Conservation (phyloP, 2,888 invertebrate species). For the Amitus sp. region DNA sequence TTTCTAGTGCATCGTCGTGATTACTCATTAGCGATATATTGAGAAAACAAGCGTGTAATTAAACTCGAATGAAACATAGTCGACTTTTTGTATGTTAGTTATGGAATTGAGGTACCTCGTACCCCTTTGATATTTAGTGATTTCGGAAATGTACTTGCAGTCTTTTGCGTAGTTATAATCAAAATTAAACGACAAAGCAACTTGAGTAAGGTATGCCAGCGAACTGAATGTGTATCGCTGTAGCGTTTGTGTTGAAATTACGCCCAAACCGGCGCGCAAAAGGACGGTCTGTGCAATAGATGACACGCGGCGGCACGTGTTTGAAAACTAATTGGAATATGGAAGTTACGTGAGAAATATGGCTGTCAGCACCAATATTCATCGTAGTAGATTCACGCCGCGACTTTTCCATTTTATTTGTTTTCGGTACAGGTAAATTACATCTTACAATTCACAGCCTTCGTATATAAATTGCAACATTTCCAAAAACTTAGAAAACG, state of each 20-base stretch:
- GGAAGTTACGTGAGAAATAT: constrained; percentile 60
- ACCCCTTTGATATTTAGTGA: not conserved
- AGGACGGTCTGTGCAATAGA: constrained; percentile 29
- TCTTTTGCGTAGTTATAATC: constrained; percentile 35
- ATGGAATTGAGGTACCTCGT: too few species aligned
- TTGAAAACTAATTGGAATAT: constrained; percentile 64
- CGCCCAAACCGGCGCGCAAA: constrained; percentile 41
- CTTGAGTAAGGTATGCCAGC: constrained; percentile 31
- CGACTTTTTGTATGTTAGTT: too few species aligned
- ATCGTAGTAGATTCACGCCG: constrained; percentile 22
- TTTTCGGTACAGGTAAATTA: not conserved
- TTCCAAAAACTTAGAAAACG: too few species aligned
- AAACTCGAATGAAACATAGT: too few species aligned
- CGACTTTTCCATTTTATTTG: not conserved
- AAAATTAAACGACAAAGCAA: constrained; percentile 35
- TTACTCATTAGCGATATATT: too few species aligned
- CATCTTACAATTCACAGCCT: too few species aligned
- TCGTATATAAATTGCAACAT: too few species aligned
- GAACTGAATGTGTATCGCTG: constrained; percentile 48
- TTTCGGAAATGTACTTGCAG: constrained; percentile 2
- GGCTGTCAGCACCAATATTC: constrained; percentile 53
- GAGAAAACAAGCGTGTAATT: too few species aligned
- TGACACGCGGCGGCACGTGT: constrained; percentile 63
- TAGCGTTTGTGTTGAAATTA: constrained; percentile 57
- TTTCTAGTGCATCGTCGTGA: too few species aligned